Percentiles rank a stretch among this genome's conserved stretches.
phyloP scores from a whole-genome alignment of 2,888 invertebrate species.

The Timema cristinae region DNA sequence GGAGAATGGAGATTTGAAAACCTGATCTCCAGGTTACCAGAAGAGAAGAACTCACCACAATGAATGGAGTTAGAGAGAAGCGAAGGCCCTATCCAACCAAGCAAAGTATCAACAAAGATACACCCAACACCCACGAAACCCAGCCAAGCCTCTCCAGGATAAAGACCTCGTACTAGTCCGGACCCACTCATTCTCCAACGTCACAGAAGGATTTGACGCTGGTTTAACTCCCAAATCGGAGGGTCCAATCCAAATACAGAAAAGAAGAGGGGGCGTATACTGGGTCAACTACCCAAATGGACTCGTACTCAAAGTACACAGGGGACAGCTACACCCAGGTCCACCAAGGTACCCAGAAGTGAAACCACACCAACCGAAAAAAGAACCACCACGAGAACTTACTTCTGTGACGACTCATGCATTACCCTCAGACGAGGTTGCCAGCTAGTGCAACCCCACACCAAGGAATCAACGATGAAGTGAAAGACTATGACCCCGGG shows the following conservation, averaged over 20 bases:
- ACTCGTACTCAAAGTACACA: too few species aligned
- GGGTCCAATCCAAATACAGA: not conserved
- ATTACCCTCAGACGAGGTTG: too few species aligned
- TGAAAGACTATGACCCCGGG: too few species aligned
- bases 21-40: not conserved
- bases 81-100: not conserved
- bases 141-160: not conserved
- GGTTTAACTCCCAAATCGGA: not conserved
- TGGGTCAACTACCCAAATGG: too few species aligned
- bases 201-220: not conserved
- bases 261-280: too few species aligned
- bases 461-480: too few species aligned
- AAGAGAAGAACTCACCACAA: not conserved
- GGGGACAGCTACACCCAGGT: too few species aligned
- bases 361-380: too few species aligned
- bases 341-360: too few species aligned
- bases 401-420: too few species aligned
- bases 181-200: not conserved
- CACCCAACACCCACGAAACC: not conserved
- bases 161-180: not conserved
- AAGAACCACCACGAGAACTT: too few species aligned
- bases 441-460: too few species aligned
- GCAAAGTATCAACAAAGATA: not conserved
- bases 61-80: not conserved
- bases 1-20: not conserved